Percentiles rank a stretch among this genome's conserved stretches.
phyloP scores from a whole-genome alignment of 1,140 invertebrate genomes.

The Drosophila lacertosa region DNA sequence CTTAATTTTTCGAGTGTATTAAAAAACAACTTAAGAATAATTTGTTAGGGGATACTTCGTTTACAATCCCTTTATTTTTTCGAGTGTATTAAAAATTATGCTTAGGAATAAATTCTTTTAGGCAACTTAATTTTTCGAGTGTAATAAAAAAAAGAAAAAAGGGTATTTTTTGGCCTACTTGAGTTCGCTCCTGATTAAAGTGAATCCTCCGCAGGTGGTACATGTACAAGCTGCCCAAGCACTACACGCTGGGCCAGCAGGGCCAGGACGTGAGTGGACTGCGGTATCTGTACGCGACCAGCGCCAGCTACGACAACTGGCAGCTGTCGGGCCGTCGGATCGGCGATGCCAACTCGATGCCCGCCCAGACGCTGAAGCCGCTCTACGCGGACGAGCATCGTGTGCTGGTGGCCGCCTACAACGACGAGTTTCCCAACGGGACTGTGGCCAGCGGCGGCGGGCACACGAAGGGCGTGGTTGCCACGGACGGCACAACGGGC shows the following conservation, averaged over 20 bases:
- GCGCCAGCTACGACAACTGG: constrained; percentile 87
- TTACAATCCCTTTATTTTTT: too few species aligned
- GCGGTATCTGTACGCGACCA: constrained; percentile 90
- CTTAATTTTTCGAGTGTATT: too few species aligned
- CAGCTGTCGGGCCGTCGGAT: constrained; percentile 88
- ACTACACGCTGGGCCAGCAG: constrained; percentile 82
- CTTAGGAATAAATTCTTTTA: too few species aligned
- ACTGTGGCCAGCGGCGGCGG: constrained; percentile 86
- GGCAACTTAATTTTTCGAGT: too few species aligned
- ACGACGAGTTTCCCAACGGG: constrained; percentile 91
- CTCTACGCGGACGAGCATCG: constrained; percentile 86
- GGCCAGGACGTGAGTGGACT: constrained; percentile 86
- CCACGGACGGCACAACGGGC: constrained; percentile 89
- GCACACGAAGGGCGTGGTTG: constrained; percentile 93
- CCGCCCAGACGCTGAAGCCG: constrained; percentile 89
- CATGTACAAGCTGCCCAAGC: constrained; percentile 92
- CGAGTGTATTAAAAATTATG: too few species aligned
- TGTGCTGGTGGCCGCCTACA: constrained; percentile 90
- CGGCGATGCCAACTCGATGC: constrained; percentile 88
- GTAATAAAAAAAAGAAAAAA: too few species aligned
- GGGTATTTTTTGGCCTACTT: too few species aligned
- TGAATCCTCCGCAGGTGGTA: constrained; percentile 88
- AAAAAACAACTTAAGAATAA: too few species aligned
- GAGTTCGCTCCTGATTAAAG: neutral
- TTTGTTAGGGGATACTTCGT: too few species aligned